These are phyloP conservation scores for Leptinotarsa texana DNA, from an alignment of 1,140 invertebrate species.

Conservation along the genomic window DNA sequence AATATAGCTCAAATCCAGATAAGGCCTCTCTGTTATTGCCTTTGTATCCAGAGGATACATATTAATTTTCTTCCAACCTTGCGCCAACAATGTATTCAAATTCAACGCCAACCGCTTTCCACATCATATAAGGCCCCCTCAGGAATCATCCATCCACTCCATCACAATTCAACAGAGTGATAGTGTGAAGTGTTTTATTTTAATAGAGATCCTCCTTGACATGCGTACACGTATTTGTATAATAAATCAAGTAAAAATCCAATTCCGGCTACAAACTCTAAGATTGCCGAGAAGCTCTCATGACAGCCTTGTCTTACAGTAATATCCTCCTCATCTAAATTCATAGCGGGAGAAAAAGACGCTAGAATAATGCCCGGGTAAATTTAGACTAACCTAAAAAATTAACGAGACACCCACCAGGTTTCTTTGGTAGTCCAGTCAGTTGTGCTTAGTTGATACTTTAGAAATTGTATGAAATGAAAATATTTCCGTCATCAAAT, in stretches of 20 bases:
- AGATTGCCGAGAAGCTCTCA: constrained; percentile 32
- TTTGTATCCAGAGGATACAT: too few species aligned
- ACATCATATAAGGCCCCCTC: background rate
- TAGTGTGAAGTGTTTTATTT: constrained; percentile 28
- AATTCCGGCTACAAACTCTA: constrained; percentile 35
- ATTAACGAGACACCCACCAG: constrained; percentile 10
- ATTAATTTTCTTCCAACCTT: too few species aligned
- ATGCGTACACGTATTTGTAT: constrained; percentile 39
- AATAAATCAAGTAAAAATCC: constrained; percentile 42
- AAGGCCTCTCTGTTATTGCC: too few species aligned
- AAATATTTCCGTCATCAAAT: too few species aligned
- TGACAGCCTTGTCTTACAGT: constrained; percentile 36
- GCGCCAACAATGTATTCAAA: too few species aligned
- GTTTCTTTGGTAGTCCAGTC: too few species aligned
- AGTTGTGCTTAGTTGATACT: too few species aligned
- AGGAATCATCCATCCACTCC: background rate
- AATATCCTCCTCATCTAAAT: constrained; percentile 38
- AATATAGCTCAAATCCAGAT: too few species aligned
- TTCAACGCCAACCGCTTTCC: too few species aligned
- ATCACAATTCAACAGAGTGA: constrained; percentile 13
- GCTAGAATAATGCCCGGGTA: constrained; percentile 27
- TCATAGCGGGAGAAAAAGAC: constrained; percentile 32
- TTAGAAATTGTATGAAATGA: too few species aligned
- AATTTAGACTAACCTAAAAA: constrained; percentile 31
- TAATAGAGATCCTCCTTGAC: constrained; percentile 23